Evolutionary conservation across 2,888 invertebrate genomes (phyloP).

Genomic region (Ceraclea dissimilis): DNA sequence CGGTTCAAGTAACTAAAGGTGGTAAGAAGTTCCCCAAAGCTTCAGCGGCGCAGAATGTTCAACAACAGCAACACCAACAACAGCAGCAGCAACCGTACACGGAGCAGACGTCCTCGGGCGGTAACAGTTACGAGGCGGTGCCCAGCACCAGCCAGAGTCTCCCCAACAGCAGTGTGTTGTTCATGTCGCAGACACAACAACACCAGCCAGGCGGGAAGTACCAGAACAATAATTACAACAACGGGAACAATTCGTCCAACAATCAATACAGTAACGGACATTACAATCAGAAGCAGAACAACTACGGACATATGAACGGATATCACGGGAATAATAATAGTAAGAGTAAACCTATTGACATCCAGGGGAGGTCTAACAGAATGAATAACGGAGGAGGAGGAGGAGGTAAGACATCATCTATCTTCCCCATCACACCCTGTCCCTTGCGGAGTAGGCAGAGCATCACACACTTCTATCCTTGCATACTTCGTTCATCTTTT

Average conservation of each 20-base stretch:
- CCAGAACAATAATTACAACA: slow-evolving; percentile 9
- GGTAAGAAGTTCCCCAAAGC: slow-evolving; percentile 30
- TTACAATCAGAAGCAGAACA: slow-evolving; percentile 24
- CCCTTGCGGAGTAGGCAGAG: too few relatives aligned
- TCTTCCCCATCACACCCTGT: too few relatives aligned
- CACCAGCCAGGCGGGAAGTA: background rate
- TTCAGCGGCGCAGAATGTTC: slow-evolving; percentile 32
- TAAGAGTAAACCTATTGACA: slow-evolving; percentile 42
- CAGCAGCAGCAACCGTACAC: slow-evolving; percentile 28
- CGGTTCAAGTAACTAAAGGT: slow-evolving; percentile 36
- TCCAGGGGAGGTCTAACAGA: slow-evolving; percentile 26
- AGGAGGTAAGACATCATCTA: too few relatives aligned
- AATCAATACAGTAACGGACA: slow-evolving; percentile 15
- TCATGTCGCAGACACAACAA: background rate
- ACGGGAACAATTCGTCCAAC: background rate
- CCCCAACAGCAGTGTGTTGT: slow-evolving; percentile 12
- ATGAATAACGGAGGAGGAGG: slow-evolving; percentile 32
- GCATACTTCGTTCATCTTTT: too few relatives aligned
- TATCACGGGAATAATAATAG: slow-evolving; percentile 25
- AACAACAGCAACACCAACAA: slow-evolving; percentile 41
- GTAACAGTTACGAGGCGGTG: slow-evolving; percentile 26
- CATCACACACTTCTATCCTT: too few relatives aligned
- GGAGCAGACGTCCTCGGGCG: background rate
- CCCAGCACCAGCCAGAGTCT: slow-evolving; percentile 16
- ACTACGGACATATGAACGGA: slow-evolving; percentile 6